A percentile compares a stretch with the other conserved stretches of the same genome.
Evolutionary conservation across 2,888 invertebrate genomes (phyloP).

Genomic region (Drosophila vallismaia): DNA sequence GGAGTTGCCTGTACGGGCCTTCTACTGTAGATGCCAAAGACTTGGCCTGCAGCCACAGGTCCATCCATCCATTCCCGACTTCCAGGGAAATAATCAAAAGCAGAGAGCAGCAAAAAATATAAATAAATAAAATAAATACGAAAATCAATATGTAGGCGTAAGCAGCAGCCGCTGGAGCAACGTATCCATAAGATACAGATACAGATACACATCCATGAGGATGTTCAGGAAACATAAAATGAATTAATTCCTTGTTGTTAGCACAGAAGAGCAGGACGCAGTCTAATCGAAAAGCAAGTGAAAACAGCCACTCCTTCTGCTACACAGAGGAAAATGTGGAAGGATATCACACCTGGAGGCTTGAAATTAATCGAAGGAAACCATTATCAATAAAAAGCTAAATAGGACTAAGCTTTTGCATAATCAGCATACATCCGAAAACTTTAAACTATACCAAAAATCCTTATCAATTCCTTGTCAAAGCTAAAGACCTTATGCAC

Average conservation of each 20-base stretch:
- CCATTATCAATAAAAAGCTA: not conserved
- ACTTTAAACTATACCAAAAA: too few species aligned
- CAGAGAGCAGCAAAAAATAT: slow-evolving; percentile 54
- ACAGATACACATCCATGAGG: slow-evolving; percentile 16
- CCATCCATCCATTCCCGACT: slow-evolving; percentile 18
- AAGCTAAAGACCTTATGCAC: not conserved
- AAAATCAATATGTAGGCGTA: slow-evolving; percentile 79
- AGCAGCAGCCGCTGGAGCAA: slow-evolving; percentile 40
- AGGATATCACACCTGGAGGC: not conserved
- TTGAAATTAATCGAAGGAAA: not conserved
- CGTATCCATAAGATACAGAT: slow-evolving; percentile 57
- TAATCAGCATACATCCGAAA: too few species aligned
- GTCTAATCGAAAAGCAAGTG: slow-evolving; percentile 77
- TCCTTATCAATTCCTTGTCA: not conserved
- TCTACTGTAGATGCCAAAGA: slow-evolving; percentile 20
- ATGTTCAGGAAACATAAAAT: slow-evolving; percentile 74
- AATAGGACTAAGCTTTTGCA: too few species aligned
- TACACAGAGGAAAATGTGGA: slow-evolving; percentile 9
- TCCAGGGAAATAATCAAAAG: slow-evolving; percentile 75
- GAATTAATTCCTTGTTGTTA: slow-evolving; percentile 74
- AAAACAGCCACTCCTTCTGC: slow-evolving; percentile 54
- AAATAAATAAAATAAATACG: slow-evolving; percentile 74
- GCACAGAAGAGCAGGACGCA: slow-evolving; percentile 42
- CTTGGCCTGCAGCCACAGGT: slow-evolving; percentile 28
- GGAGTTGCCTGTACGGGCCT: not conserved